Evolutionary conservation across 2,113 vertebrate species (phyloP).

Genomic region (Pongo abelii): DNA sequence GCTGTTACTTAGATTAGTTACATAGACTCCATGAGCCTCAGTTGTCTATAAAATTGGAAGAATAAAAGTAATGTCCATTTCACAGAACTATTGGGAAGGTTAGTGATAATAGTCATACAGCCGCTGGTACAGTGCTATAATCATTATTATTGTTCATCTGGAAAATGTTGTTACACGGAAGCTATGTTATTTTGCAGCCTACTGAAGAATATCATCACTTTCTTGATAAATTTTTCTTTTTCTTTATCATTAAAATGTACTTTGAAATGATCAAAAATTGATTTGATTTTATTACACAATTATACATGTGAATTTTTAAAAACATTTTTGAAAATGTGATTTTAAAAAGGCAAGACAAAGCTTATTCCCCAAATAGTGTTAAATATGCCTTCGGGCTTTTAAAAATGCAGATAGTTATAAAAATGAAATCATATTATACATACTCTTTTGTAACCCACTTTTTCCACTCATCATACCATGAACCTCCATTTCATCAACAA

Average conservation of each 20-base stretch:
- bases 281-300: neutral
- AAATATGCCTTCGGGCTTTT: neutral
- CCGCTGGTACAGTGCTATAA: neutral
- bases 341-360: neutral
- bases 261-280: neutral
- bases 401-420: neutral
- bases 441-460: neutral
- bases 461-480: neutral
- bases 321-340: neutral
- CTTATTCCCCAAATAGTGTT: neutral
- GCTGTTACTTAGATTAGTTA: neutral
- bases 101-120: neutral
- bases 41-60: slow-evolving; percentile 2
- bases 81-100: neutral
- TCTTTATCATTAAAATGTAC: neutral
- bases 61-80: neutral
- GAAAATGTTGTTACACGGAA: neutral
- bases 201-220: neutral
- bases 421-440: neutral
- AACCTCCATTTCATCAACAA: neutral
- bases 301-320: neutral
- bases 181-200: neutral
- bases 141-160: neutral
- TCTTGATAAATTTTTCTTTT: neutral
- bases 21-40: neutral